Base-by-base conservation (phyloP, 2,888 invertebrate genomes). In the Desoria tigrina region DNA sequence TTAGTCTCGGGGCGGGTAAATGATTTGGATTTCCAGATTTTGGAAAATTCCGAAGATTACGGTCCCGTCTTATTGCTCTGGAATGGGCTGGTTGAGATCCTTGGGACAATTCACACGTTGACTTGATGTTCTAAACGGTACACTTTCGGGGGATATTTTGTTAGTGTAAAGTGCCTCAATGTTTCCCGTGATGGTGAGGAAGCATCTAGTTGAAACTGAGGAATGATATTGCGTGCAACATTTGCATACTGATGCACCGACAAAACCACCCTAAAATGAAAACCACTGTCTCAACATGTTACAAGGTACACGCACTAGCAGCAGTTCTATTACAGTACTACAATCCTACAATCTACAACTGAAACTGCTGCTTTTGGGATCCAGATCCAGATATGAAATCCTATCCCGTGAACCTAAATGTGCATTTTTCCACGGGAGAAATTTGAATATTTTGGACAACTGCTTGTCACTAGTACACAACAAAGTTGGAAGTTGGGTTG, bases 201-300 rank as follows among this genome's bases (percentile, higher is more conserved):
- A 45, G 45, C 4, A 4, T 9, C 45, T 45, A 9, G 45, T 9
- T 6, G 9, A n/a, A n/a, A n/a, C n/a, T 4, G 32, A 45, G 45
- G 21, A 45, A 9, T 6, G 45, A 45, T 45, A 45, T 45, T 45
- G 45, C 45, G 21, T 45, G 45, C 21, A 45, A 45, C 45, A 45
- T 45, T 45, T 45, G 45, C 45, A 45, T 45, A 45, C 45, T 45
- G 45, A 45, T 45, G 45, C 45, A 45, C 45, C n/a, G 21, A 21
- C n/a, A 6, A 45, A 16, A 45, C 18, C 45, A 18, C 21, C 21
- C 45, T 16, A 32, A n/a, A n/a, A n/a, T n/a, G n/a, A n/a, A n/a
- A 32, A 16, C 21, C 45, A 45, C 45, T 45, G 4, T 16, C n/a
- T 21, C 45, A 45, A 45, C 45, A 45, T 45, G 45, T 45, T 45